Base-by-base conservation (phyloP, 1,140 invertebrate species). In the Cherax quadricarinatus region DNA sequence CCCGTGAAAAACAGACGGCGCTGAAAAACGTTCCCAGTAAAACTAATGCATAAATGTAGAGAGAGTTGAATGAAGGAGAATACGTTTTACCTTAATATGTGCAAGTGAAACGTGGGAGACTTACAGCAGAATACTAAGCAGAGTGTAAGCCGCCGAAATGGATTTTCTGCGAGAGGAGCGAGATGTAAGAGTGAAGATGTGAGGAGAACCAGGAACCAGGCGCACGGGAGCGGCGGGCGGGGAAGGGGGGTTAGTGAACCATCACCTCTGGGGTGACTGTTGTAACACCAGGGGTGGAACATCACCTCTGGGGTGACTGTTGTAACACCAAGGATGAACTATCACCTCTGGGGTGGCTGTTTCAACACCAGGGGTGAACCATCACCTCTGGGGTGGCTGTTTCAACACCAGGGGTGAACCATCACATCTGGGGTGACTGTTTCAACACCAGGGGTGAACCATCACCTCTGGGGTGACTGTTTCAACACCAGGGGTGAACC, bases 61-160 rank as follows among this genome's bases (percentile, higher is more conserved):
- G 66, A 70, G 66, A 70, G 21, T 70, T 70, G 66, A 5, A 70
- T 70, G 66, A 70, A 21, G 66, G 66, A 70, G 14, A 70, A 70
- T 70, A 18, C 66, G 66, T 70, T 21, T 70, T 70, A 70, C 66
- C 66, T 70, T 70, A 70, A 70, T 70, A 70, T 70, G 66, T 70
- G 66, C 14, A 70, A 70, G 66, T 70, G 66, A 16, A 70, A 70
- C 66, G 66, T 70, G 21, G 66, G 66, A 70, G 66, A 70, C 66
- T 70, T 70, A 70, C 14, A 18, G 14, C 66, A 21, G 66, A 70
- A 70, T 70, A 70, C 66, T 70, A 21, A 70, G 66, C 66, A 70
- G 66, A 70, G 66, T 70, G 66, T 16, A 70, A 70, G 66, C 66
- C 18, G 66, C 66, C 10, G 66, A 70, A 70, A 70, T 70, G 66